Evolutionary conservation across 1,140 invertebrate genomes (phyloP), one percentile per base, ranked within the genome.

Genomic region (Cephus cinctus): DNA sequence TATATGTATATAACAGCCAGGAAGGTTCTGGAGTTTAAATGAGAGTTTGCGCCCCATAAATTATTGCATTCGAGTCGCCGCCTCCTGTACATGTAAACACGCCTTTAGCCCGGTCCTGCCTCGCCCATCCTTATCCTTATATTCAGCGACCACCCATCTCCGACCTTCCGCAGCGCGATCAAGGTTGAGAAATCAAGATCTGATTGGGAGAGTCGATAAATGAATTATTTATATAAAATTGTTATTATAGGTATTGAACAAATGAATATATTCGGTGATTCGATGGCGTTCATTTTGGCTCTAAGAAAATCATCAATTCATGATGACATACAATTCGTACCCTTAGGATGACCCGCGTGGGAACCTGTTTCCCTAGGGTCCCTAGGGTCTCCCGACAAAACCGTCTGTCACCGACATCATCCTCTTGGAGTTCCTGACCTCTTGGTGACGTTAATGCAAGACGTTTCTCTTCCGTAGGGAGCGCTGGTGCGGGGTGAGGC

Each of bases 21-120:
- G n/a, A n/a, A n/a, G n/a, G 20, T 40, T 56, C 23, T 50, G 40
- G 64, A 54, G 59, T 67, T 69, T 65, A 64, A 69, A 69, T 54
- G 65, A 64, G 51, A 59, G 61, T 69, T 55, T 54, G 59, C 53
- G 57, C 58, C 61, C 62, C 50, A 62, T 67, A 65, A 69, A 65
- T 69, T 63, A 67, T 65, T 51, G 51, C 46, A 49, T 47, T 40
- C 34, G 32, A 9, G 11, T 4, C 4, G 5, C 16, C 3, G 21
- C 15, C 41, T 30, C 41, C 15, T n/a, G n/a, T n/a, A n/a, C n/a
- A n/a, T n/a, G n/a, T n/a, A n/a, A n/a, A n/a, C n/a, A n/a, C 35
- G 21, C 5, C 20, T 30, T 43, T 30, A 4, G 25, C 25, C 32
- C 4, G 5, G 11, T 30, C 25, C 41, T 30, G 19, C 15, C 32